Conservation (phyloP, 2,797 vertebrate species). For the Zenarchopterus dispar region DNA sequence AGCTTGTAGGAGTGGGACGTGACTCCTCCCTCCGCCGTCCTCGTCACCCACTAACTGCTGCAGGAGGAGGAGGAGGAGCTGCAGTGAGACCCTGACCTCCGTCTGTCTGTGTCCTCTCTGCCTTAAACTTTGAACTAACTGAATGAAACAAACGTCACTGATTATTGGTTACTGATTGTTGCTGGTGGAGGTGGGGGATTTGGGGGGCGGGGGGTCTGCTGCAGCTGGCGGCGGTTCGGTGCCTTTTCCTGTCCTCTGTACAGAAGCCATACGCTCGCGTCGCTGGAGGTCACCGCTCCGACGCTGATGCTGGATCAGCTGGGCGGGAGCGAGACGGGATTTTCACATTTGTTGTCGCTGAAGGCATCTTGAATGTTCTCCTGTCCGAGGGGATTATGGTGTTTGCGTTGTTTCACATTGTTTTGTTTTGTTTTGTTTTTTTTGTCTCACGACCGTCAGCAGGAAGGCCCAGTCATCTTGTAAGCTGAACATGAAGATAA, state of each 20-base stretch:
- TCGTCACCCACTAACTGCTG: constrained; percentile 32
- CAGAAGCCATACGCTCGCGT: constrained; percentile 50
- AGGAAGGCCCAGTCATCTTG: no score
- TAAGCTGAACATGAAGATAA: no score
- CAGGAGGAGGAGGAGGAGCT: constrained; percentile 25
- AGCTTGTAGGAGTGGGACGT: background rate
- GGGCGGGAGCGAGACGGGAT: background rate
- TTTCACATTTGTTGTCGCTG: background rate
- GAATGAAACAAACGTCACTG: constrained; percentile 40
- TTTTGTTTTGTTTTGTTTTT: no score
- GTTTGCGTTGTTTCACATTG: no score
- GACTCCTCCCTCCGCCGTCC: constrained; percentile 21
- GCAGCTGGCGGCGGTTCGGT: constrained; percentile 26
- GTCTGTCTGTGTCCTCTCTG: constrained; percentile 49
- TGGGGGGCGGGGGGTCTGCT: background rate
- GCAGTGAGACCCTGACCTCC: constrained; percentile 21
- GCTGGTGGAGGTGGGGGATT: background rate
- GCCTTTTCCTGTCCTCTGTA: constrained; percentile 62
- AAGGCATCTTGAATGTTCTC: background rate
- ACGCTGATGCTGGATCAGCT: no score
- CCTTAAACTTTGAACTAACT: constrained; percentile 63
- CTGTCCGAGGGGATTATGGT: no score
- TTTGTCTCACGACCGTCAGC: no score
- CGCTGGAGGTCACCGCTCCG: no score
- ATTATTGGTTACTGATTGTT: constrained; percentile 6